Base-by-base conservation (phyloP, 2,888 invertebrate species). In the Apamea crenata region DNA sequence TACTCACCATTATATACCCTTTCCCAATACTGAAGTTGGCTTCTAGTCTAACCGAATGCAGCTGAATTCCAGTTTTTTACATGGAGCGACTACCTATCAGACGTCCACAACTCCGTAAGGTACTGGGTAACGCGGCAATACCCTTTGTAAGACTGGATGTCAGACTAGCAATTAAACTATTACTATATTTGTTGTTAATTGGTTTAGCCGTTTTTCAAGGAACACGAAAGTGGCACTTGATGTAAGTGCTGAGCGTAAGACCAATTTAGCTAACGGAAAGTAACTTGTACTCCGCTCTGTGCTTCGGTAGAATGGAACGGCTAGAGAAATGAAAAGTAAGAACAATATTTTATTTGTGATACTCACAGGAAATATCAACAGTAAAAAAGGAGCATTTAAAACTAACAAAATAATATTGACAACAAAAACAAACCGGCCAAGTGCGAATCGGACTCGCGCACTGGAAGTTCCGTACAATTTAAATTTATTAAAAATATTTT, bases 231-330 rank as follows among this genome's bases (percentile, higher is more conserved):
- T 59, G 69, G 59, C 82, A 76, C 66, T 81, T 61, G 47, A 18
- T 32, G 44, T 81, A 71, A 81, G 66, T 81, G 76, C 18, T 75
- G 56, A n/a, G 36, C 36, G 66, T 25, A 44, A 69, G 47, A 76
- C 18, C 56, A 76, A 81, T 81, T 59, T 44, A 36, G 44, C 61
- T 4, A 53, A 81, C n/a, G 71, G 40, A 44, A 12, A 69, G 29
- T 36, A 29, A 6, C 0, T 7, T 32, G 7, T 44, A 63, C 16
- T 29, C 0, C 12, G 12, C 16, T 6, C 18, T 53, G 53, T 76
- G 16, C 44, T n/a, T 10, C 1, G 18, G 1, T 29, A 36, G 6
- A 29, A 6, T 21, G 4, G n/a, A 53, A 21, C 6, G 40, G 25
- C 6, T 53, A 3, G 50, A 56, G 2, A 56, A 10, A 3, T 21